These are phyloP conservation scores for Cotesia glomerata DNA, from an alignment of 1,140 invertebrate genomes.

Conservation along the genomic window DNA sequence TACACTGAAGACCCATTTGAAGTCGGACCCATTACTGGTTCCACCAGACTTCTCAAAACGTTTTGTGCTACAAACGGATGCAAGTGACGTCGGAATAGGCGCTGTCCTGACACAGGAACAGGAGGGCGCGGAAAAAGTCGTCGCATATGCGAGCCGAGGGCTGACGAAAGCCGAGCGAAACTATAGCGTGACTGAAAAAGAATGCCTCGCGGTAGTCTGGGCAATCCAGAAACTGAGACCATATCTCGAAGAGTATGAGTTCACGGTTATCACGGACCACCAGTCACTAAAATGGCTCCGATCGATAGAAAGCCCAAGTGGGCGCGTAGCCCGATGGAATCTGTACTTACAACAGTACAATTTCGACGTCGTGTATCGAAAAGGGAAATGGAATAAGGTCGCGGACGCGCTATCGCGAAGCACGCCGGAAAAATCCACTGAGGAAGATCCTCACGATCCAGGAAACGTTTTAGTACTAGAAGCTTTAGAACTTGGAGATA, in stretches of 20 bases:
- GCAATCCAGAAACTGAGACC: slow-evolving; percentile 54
- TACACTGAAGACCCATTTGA: neutral
- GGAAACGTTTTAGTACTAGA: slow-evolving; percentile 32
- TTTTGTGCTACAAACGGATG: slow-evolving; percentile 44
- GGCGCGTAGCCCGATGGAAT: slow-evolving; percentile 57
- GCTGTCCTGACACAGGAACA: slow-evolving; percentile 41
- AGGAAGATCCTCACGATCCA: neutral
- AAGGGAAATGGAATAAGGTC: slow-evolving; percentile 46
- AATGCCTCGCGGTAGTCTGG: slow-evolving; percentile 59
- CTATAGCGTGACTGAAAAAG: slow-evolving; percentile 58
- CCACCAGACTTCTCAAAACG: slow-evolving; percentile 42
- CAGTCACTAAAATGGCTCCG: slow-evolving; percentile 57
- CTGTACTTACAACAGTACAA: slow-evolving; percentile 54
- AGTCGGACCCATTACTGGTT: neutral
- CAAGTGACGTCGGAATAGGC: slow-evolving; percentile 41
- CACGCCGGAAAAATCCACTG: neutral
- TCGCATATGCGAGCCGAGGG: slow-evolving; percentile 55
- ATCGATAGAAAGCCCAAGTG: slow-evolving; percentile 50
- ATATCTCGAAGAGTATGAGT: slow-evolving; percentile 57
- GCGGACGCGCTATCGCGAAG: slow-evolving; percentile 47
- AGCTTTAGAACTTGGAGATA: slow-evolving; percentile 34
- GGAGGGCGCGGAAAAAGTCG: slow-evolving; percentile 38
- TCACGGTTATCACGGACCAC: slow-evolving; percentile 62
- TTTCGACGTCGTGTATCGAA: slow-evolving; percentile 54
- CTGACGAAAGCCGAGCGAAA: slow-evolving; percentile 53